Evolutionary conservation across 2,888 invertebrate species (phyloP), one percentile per base, ranked within the genome.

Genomic region (Conus canariensis): DNA sequence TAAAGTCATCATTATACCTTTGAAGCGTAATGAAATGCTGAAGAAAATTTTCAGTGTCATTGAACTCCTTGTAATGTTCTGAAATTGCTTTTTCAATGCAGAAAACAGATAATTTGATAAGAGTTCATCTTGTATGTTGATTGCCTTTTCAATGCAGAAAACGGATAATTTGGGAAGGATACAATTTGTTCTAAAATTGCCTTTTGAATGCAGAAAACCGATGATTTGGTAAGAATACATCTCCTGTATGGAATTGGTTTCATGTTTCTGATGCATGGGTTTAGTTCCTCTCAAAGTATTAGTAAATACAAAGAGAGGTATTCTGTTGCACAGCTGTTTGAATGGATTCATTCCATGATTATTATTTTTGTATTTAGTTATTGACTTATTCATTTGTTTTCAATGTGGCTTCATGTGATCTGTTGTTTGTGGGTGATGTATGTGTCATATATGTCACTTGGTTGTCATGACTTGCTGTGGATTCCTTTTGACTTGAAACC

Each of bases 31-130:
- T 45, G 45, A 45, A 45, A 45, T 45, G 45, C 45, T 3, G 45
- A 45, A 45, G 45, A 45, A 45, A 45, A 45, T 45, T 45, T 45
- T 45, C 45, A 45, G 45, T 45, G 45, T 3, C 45, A 45, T 45
- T 45, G 45, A 45, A 45, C 3, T 45, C 45, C 45, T 45, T 45
- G 45, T 45, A 45, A 64, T 19, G 22, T 70, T 70, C 22, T 70
- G 3, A 70, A 70, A 16, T 70, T 14, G 8, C 58, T 30, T 86
- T 67, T 45, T 30, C 67, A 74, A 67, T 25, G 60, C 85, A 85
- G 80, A 60, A 85, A 88, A 85, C 82, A 30, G 83, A 89, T 89
- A 85, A 89, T 60, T 45, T 59, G 89, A 85, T 89, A 85, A 89
- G 89, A 89, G 22, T 14, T 67, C 8, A 45, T 45, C 45, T 45